Conservation (phyloP, 2,888 invertebrate species). For the Drosophila antonietae region DNA sequence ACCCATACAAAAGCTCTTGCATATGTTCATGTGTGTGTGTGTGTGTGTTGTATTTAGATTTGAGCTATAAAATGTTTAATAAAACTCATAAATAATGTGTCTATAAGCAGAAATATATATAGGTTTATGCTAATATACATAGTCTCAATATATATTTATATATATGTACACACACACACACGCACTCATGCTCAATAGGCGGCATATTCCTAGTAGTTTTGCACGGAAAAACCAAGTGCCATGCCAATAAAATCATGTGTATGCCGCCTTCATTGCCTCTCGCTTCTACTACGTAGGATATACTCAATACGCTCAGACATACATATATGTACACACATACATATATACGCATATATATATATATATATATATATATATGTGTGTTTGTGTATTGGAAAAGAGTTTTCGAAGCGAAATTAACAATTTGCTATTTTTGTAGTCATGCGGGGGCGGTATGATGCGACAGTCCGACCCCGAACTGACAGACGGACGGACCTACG, state of each 20-base stretch:
- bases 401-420: constrained; percentile 77
- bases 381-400: constrained; percentile 69
- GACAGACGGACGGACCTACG: constrained; percentile 31
- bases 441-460: constrained; percentile 65
- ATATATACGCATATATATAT: not conserved
- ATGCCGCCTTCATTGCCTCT: constrained; percentile 12
- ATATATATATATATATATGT: constrained; percentile 1
- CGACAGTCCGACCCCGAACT: constrained; percentile 59
- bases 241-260: constrained; percentile 76
- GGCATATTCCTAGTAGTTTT: constrained; percentile 51
- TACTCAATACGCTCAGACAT: too few species aligned
- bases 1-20: not conserved
- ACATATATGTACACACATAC: not conserved
- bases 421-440: constrained; percentile 75
- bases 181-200: constrained; percentile 22
- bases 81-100: constrained; percentile 66
- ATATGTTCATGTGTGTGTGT: not conserved
- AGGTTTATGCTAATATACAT: not conserved
- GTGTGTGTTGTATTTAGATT: constrained; percentile 9
- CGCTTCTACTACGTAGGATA: not conserved
- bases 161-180: too few species aligned
- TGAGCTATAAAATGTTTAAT: constrained; percentile 65
- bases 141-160: not conserved
- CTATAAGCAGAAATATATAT: constrained; percentile 16
- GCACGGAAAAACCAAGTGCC: constrained; percentile 75